Evolutionary conservation across 2,113 vertebrate species (phyloP).

Genomic region (Petrocephalus zakoni): DNA sequence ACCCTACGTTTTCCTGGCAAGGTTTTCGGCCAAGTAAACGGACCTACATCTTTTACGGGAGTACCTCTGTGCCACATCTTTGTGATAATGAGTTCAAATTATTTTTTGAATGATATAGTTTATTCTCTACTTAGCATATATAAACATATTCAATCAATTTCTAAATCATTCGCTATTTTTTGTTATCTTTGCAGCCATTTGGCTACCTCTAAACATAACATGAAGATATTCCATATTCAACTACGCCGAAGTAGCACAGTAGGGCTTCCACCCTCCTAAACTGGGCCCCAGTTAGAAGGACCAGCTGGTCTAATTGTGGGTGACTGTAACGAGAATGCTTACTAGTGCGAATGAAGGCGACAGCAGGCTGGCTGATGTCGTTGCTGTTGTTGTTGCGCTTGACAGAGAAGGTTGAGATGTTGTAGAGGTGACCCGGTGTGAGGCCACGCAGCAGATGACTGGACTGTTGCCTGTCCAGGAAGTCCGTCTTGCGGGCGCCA

Average conservation of each 20-base stretch:
- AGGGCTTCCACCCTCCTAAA: background rate
- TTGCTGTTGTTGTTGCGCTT: constrained; percentile 86
- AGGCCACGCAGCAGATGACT: constrained; percentile 79
- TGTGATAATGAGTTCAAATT: too few relatives aligned
- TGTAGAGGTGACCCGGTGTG: constrained; percentile 81
- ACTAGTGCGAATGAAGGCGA: constrained; percentile 83
- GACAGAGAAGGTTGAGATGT: constrained; percentile 91
- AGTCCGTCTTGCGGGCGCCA: constrained; percentile 76
- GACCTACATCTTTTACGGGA: too few relatives aligned
- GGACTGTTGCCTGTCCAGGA: constrained; percentile 77
- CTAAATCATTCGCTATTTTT: too few relatives aligned
- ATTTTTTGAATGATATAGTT: too few relatives aligned
- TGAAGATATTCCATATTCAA: too few relatives aligned
- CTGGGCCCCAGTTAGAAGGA: background rate
- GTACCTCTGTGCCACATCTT: too few relatives aligned
- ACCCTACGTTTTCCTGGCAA: background rate
- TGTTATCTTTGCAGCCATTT: too few relatives aligned
- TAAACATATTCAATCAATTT: too few relatives aligned
- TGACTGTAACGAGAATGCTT: constrained; percentile 49
- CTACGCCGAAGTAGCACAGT: background rate
- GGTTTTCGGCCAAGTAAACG: too few relatives aligned
- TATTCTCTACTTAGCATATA: too few relatives aligned
- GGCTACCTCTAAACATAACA: too few relatives aligned
- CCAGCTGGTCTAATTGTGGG: background rate
- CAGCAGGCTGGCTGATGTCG: constrained; percentile 83